Percentiles rank a stretch among this genome's conserved stretches.
Evolutionary conservation across 2,888 invertebrate species (phyloP).

Genomic region (Chalcosyrphus nemorum): DNA sequence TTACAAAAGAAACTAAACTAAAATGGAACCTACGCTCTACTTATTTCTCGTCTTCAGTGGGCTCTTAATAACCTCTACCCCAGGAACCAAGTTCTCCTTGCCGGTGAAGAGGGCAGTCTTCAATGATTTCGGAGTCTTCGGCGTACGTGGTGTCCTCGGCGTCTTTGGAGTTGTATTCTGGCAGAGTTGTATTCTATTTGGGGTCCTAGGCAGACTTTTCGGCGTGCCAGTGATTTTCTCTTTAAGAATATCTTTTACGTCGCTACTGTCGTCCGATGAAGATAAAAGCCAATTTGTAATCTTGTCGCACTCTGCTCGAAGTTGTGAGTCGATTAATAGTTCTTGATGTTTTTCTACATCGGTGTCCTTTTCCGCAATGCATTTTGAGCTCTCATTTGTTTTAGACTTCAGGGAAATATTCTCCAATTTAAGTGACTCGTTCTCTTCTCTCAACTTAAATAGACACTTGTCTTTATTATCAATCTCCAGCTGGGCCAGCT

Average conservation of each 20-base stretch:
- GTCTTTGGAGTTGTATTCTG: conserved; percentile 66
- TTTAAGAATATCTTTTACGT: conserved; percentile 78
- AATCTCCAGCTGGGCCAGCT: conserved; percentile 81
- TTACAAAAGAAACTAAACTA: conserved; percentile 15
- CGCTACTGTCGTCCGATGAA: conserved; percentile 76
- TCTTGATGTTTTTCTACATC: conserved; percentile 80
- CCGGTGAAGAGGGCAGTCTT: conserved; percentile 80
- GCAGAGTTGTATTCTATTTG: conserved; percentile 68
- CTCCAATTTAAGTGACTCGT: conserved; percentile 81
- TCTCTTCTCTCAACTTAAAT: conserved; percentile 79
- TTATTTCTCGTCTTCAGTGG: conserved; percentile 79
- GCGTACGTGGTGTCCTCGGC: conserved; percentile 75
- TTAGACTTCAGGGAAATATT: conserved; percentile 81
- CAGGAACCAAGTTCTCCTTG: conserved; percentile 80
- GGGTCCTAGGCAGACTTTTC: conserved; percentile 74
- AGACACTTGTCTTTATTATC: conserved; percentile 81
- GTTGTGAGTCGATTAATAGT: conserved; percentile 78
- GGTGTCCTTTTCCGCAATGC: conserved; percentile 76
- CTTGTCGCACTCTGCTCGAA: conserved; percentile 80
- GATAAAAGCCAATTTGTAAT: conserved; percentile 79
- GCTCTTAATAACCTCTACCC: conserved; percentile 78
- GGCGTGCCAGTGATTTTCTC: conserved; percentile 52
- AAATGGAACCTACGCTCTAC: conserved; percentile 52
- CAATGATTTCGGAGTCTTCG: conserved; percentile 79
- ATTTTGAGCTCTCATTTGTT: conserved; percentile 74